A percentile compares a stretch with the other conserved stretches of the same genome.
Evolutionary conservation across 2,888 invertebrate species (phyloP).

Genomic region (Monoplex corrugatus): DNA sequence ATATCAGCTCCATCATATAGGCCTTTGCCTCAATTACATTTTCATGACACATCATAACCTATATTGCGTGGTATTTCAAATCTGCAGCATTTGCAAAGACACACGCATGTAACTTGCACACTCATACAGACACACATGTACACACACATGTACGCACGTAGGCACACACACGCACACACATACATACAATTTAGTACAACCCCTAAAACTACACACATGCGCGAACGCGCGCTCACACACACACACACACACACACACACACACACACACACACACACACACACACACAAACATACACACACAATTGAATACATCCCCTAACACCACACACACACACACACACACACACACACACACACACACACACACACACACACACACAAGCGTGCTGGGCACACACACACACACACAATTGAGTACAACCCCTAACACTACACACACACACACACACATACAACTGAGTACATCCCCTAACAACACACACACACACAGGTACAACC

Average conservation of each 20-base stretch:
- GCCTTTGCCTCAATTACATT: no score
- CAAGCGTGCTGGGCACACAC: background rate
- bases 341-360: background rate
- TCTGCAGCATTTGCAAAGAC: no score
- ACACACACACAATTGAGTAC: background rate
- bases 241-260: background rate
- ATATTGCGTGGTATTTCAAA: no score
- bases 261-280: background rate
- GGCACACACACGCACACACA: background rate
- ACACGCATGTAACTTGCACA: background rate
- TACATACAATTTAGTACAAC: background rate
- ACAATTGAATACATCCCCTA: no score
- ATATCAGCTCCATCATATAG: no score
- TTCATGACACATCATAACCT: no score
- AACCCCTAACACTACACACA: background rate
- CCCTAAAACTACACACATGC: background rate
- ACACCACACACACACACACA: background rate
- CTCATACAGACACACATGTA: background rate
- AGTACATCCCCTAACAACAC: background rate
- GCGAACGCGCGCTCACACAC: background rate
- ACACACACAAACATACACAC: background rate
- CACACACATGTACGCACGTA: conserved; percentile 5
- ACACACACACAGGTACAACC: background rate
- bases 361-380: background rate
- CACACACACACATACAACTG: background rate